Percentiles rank a stretch among this genome's conserved stretches.
These are phyloP conservation scores for Mimachlamys varia DNA, from an alignment of 2,888 invertebrate genomes.

Conservation along the genomic window DNA sequence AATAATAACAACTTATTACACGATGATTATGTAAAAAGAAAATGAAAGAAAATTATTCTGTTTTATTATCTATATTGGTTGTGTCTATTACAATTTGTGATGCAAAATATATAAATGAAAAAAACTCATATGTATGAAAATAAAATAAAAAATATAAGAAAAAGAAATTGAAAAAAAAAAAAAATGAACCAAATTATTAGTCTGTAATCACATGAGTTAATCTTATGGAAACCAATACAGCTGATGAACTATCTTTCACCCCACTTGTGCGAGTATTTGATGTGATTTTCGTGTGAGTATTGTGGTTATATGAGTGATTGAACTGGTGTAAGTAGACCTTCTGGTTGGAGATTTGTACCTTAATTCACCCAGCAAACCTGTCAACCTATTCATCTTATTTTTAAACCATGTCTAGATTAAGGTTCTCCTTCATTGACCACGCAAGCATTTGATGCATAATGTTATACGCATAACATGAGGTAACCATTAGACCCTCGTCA, in stretches of 20 bases:
- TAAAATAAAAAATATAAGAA: neutral
- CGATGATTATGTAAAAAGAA: neutral
- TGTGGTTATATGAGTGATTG: neutral
- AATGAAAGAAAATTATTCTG: neutral
- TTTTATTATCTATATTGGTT: neutral
- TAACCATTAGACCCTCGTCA: neutral
- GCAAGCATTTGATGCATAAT: slow-evolving; percentile 17
- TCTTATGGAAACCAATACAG: neutral
- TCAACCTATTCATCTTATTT: neutral
- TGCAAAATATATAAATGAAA: neutral
- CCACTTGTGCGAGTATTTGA: neutral
- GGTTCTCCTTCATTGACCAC: neutral
- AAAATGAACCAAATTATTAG: neutral
- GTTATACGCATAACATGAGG: neutral
- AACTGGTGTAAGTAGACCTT: neutral
- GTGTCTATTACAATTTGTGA: neutral
- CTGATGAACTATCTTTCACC: neutral
- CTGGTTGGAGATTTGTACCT: neutral
- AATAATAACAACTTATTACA: neutral
- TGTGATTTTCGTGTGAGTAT: slow-evolving; percentile 32
- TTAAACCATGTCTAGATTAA: neutral
- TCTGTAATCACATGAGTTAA: neutral
- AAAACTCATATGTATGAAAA: neutral
- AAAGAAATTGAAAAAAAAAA: neutral
- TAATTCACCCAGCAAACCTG: neutral